A percentile compares a stretch with the other conserved stretches of the same genome.
phyloP scores from a whole-genome alignment of 2,888 invertebrate species.

The Polymixis lichenea region DNA sequence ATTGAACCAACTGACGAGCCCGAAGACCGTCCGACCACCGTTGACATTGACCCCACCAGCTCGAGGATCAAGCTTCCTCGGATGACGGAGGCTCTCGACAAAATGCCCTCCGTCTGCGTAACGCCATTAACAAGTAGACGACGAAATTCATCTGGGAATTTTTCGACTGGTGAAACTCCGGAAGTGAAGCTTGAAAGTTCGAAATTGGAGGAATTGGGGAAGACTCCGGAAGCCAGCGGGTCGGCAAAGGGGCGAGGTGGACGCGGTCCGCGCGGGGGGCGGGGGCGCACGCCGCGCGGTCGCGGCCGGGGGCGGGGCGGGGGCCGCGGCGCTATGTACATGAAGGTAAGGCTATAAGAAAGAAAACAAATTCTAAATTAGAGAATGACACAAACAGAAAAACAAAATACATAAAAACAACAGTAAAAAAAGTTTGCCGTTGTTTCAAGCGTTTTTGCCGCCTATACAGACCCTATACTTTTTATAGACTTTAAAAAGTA shows the following conservation, averaged over 20 bases:
- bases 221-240: constrained; percentile 73
- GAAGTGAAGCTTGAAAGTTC: constrained; percentile 74
- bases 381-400: not conserved
- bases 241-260: constrained; percentile 67
- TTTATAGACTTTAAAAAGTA: not conserved
- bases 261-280: constrained; percentile 72
- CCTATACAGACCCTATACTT: not conserved
- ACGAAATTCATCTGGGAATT: constrained; percentile 74
- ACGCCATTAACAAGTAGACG: constrained; percentile 83
- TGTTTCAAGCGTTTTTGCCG: not conserved
- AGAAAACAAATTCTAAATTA: not conserved
- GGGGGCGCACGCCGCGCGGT: constrained; percentile 74
- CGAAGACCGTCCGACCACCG: constrained; percentile 47
- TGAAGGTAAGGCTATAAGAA: constrained; percentile 70
- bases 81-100: constrained; percentile 87
- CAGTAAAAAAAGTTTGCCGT: not conserved
- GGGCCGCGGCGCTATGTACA: constrained; percentile 81
- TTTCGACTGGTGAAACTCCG: constrained; percentile 68
- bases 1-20: constrained; percentile 58
- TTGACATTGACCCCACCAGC: constrained; percentile 84
- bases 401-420: not conserved
- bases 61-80: constrained; percentile 87
- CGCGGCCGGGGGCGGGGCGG: constrained; percentile 85
- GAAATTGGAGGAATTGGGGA: constrained; percentile 76
- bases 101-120: constrained; percentile 80